Evolutionary conservation across 2,797 vertebrate genomes (phyloP).

Genomic region (Pseudopleuronectes americanus): DNA sequence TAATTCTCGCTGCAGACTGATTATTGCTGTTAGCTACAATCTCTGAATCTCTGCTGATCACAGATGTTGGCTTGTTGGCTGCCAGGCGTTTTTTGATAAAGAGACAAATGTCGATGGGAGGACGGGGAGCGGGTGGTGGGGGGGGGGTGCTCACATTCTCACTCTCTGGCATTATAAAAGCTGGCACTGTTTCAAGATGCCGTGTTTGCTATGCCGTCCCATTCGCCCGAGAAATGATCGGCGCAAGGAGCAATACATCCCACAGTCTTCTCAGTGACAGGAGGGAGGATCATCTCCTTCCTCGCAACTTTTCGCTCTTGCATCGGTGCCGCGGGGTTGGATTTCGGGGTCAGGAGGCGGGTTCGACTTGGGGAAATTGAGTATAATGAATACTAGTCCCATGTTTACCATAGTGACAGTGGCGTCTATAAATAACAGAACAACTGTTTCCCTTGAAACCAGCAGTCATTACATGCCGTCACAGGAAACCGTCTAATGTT

Average conservation of each 20-base stretch:
- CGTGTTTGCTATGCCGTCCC: constrained; percentile 66
- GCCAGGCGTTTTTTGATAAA: constrained; percentile 74
- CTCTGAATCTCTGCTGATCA: constrained; percentile 73
- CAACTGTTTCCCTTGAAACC: constrained; percentile 51
- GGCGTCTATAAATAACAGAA: constrained; percentile 65
- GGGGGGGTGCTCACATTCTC: constrained; percentile 43
- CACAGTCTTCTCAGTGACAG: constrained; percentile 20
- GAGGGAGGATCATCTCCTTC: constrained; percentile 41
- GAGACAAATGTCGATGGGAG: constrained; percentile 74
- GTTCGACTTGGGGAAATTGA: constrained; percentile 26
- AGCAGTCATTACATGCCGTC: constrained; percentile 47
- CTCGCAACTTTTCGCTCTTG: constrained; percentile 25
- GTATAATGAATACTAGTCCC: constrained; percentile 43
- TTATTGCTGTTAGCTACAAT: constrained; percentile 69
- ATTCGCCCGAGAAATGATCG: constrained; percentile 37
- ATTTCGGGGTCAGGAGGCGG: constrained; percentile 29
- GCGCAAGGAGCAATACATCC: constrained; percentile 42
- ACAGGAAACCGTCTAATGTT: constrained; percentile 29
- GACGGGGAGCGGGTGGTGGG: constrained; percentile 52
- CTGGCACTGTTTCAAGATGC: constrained; percentile 67
- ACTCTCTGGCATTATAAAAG: constrained; percentile 59
- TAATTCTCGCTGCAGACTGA: constrained; percentile 53
- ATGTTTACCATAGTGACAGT: constrained; percentile 46
- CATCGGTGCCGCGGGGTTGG: constrained; percentile 36
- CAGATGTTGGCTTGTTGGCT: constrained; percentile 74